Percentiles rank a stretch among this genome's conserved stretches.
Evolutionary conservation across 2,888 invertebrate genomes (phyloP).

Genomic region (Eilema griseolum): DNA sequence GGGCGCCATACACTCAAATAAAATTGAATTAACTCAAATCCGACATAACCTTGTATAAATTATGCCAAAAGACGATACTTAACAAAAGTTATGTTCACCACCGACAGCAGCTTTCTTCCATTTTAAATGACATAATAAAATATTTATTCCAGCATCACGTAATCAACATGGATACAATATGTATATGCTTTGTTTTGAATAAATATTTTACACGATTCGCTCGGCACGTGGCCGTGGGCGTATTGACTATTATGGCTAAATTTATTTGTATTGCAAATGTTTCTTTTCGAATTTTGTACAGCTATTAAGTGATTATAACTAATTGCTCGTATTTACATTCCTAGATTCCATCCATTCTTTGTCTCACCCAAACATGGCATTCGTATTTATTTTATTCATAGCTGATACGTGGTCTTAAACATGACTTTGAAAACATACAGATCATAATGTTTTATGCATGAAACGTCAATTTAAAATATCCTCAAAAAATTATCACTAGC

Average conservation of each 20-base stretch:
- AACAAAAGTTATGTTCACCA: slow-evolving; percentile 15
- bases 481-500: background rate
- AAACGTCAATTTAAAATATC: background rate
- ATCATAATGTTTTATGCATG: background rate
- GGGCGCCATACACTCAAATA: background rate
- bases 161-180: slow-evolving; percentile 44
- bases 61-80: slow-evolving; percentile 18
- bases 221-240: slow-evolving; percentile 35
- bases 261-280: slow-evolving; percentile 33
- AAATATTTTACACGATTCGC: slow-evolving; percentile 49
- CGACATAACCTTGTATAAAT: slow-evolving; percentile 18
- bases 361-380: background rate
- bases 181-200: slow-evolving; percentile 44
- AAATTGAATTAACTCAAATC: background rate
- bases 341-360: background rate
- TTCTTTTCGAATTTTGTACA: slow-evolving; percentile 33
- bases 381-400: background rate
- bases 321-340: slow-evolving; percentile 15
- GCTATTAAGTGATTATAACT: slow-evolving; percentile 43
- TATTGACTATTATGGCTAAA: slow-evolving; percentile 28
- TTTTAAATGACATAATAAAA: slow-evolving; percentile 51
- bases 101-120: slow-evolving; percentile 47
- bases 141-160: slow-evolving; percentile 48
- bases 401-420: background rate
- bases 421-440: background rate